Conservation (phyloP, 2,797 vertebrate species). For the Alectoris magna region DNA sequence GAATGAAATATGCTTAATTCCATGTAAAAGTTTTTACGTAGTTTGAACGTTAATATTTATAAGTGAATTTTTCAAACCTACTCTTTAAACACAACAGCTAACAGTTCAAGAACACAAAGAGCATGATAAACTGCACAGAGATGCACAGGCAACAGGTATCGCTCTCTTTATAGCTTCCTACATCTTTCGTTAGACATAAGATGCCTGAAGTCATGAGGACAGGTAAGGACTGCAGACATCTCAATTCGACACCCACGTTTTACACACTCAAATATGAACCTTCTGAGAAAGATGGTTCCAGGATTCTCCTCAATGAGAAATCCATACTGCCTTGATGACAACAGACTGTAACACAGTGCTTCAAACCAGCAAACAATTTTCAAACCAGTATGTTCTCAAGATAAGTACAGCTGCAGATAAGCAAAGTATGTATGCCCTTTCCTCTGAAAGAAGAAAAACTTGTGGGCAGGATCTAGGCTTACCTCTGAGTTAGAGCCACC, state of each 20-base stretch:
- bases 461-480: neutral
- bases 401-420: neutral
- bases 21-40: neutral
- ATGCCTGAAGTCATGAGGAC: neutral
- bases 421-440: neutral
- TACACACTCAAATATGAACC: neutral
- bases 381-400: neutral
- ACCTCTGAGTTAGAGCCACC: slow-evolving; percentile 97
- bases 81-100: neutral
- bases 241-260: neutral
- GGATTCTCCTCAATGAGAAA: neutral
- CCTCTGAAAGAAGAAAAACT: neutral
- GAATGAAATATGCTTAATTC: neutral
- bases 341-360: too few relatives aligned
- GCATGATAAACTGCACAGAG: neutral
- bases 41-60: neutral
- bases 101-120: neutral
- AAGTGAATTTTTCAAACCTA: neutral
- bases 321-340: neutral
- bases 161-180: neutral
- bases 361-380: neutral
- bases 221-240: neutral
- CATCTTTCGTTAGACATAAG: neutral
- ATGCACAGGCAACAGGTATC: neutral
- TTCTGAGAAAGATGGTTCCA: neutral